These are phyloP conservation scores for Agelas oroides DNA, from an alignment of 37 sponge, comb jelly and placozoan genomes.

Conservation along the genomic window DNA sequence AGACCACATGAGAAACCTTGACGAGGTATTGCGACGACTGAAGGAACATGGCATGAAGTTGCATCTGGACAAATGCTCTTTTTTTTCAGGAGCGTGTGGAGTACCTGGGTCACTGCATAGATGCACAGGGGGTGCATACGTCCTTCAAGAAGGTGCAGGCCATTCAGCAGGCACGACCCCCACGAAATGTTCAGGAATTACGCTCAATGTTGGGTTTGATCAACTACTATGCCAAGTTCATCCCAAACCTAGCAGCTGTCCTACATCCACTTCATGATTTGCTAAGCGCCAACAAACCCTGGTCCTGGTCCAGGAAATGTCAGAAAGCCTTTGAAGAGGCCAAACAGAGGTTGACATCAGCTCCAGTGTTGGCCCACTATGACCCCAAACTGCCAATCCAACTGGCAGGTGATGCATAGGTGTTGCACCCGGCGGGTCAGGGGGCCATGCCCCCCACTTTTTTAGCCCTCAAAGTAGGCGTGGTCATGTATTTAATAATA, in stretches of 20 bases:
- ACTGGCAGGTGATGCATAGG: constrained; percentile 55
- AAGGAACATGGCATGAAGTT: constrained; percentile 4
- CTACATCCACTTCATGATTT: constrained; percentile 39
- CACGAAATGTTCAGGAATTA: constrained; percentile 35
- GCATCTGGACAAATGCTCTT: constrained; percentile 17
- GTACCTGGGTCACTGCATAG: constrained; percentile 41
- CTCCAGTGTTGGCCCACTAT: constrained; percentile 50
- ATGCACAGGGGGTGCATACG: constrained; percentile 33
- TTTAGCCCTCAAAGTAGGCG: constrained; percentile 13
- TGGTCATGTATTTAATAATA: too few species aligned
- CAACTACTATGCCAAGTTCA: constrained; percentile 47
- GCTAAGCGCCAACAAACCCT: constrained; percentile 7
- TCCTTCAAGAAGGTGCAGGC: constrained; percentile 34
- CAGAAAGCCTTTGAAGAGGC: constrained; percentile 11
- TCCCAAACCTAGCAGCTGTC: constrained; percentile 41
- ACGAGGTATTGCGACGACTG: constrained; percentile 16
- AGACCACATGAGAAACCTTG: constrained; percentile 46
- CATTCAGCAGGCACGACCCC: constrained; percentile 33
- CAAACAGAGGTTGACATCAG: constrained; percentile 9
- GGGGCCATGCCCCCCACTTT: constrained; percentile 35
- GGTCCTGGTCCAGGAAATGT: constrained; percentile 35
- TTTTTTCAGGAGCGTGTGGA: constrained; percentile 14
- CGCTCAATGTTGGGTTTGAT: constrained; percentile 45
- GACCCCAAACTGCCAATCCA: constrained; percentile 28
- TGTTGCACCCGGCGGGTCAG: constrained; percentile 48